A percentile compares a stretch with the other conserved stretches of the same genome.
Evolutionary conservation across 2,113 vertebrate species (phyloP).

Genomic region (Entelurus aequoreus): DNA sequence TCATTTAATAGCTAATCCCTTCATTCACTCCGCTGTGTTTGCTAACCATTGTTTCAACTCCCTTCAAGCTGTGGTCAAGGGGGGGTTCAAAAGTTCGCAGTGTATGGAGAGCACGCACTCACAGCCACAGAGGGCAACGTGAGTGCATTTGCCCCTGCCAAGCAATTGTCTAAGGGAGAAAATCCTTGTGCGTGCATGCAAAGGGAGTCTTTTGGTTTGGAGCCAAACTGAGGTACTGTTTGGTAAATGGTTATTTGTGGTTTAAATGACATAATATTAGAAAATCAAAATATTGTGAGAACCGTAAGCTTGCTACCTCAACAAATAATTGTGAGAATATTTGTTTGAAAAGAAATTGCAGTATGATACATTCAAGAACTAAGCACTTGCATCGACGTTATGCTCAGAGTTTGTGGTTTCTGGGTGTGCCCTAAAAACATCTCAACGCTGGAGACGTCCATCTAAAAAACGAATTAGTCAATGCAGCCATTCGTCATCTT

Average conservation of each 20-base stretch:
- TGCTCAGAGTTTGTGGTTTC: background rate
- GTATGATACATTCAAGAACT: background rate
- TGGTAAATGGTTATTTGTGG: background rate
- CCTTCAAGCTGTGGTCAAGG: conserved; percentile 70
- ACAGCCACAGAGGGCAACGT: conserved; percentile 51
- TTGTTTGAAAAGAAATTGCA: background rate
- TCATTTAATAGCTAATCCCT: conserved; percentile 79
- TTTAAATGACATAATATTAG: no score
- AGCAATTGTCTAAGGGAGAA: conserved; percentile 50
- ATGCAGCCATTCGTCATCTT: conserved; percentile 3
- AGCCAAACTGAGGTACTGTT: conserved; percentile 15
- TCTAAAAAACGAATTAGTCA: conserved; percentile 3
- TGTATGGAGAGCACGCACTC: conserved; percentile 45
- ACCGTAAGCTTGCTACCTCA: no score
- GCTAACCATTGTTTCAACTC: conserved; percentile 66
- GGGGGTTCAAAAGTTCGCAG: conserved; percentile 81
- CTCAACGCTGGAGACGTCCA: no score
- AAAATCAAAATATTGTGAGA: no score
- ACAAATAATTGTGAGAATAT: no score
- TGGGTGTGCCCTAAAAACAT: background rate
- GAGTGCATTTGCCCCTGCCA: conserved; percentile 44
- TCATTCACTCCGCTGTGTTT: conserved; percentile 66
- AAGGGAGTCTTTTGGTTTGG: conserved; percentile 20
- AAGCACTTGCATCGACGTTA: background rate
- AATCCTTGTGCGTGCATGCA: conserved; percentile 22